Evolutionary conservation across 2,797 vertebrate genomes (phyloP).

Genomic region (Buceros bicornis): DNA sequence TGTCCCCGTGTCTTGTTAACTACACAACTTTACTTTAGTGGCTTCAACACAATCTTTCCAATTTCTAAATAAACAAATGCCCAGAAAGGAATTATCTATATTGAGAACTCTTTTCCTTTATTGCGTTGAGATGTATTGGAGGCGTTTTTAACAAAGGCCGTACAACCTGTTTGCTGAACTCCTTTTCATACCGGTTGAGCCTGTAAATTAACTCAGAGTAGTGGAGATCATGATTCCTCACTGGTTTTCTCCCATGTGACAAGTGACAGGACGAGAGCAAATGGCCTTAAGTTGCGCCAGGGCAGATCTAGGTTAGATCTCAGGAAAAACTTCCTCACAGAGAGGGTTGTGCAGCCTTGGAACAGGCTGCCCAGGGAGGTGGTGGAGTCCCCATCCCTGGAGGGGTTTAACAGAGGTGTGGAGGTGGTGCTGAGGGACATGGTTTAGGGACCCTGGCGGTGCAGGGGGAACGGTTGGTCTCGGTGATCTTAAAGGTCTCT

Average conservation of each 20-base stretch:
- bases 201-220: not conserved
- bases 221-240: rapidly evolving
- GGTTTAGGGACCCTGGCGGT: too few relatives aligned
- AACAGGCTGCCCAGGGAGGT: too few relatives aligned
- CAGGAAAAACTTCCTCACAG: too few relatives aligned
- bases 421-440: too few relatives aligned
- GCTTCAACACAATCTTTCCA: not conserved
- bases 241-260: not conserved
- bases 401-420: too few relatives aligned
- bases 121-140: not conserved
- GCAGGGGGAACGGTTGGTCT: too few relatives aligned
- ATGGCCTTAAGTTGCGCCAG: too few relatives aligned
- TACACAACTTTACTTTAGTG: not conserved
- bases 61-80: not conserved
- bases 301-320: too few relatives aligned
- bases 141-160: not conserved
- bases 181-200: not conserved
- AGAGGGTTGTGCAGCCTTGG: too few relatives aligned
- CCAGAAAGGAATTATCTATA: not conserved
- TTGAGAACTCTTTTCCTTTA: not conserved
- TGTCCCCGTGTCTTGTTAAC: not conserved
- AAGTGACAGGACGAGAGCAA: too few relatives aligned
- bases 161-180: rapidly evolving
- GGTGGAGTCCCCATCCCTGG: too few relatives aligned
- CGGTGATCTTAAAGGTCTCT: too few relatives aligned